phyloP scores from a whole-genome alignment of 2,888 invertebrate species.

The Baccha elongata region DNA sequence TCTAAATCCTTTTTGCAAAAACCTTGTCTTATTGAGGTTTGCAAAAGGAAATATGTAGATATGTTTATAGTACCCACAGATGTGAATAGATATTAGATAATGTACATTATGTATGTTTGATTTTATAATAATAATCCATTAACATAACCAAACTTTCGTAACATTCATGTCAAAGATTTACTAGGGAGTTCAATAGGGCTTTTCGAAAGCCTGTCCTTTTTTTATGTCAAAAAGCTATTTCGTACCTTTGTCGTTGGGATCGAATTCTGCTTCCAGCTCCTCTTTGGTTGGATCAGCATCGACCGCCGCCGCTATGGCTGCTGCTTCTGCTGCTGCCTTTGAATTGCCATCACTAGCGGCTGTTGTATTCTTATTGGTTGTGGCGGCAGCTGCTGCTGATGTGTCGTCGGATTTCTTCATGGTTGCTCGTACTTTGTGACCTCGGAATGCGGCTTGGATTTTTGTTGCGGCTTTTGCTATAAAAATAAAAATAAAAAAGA shows the following conservation, averaged over 20 bases:
- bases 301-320: conserved; percentile 76
- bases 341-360: conserved; percentile 55
- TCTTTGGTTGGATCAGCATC: conserved; percentile 85
- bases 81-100: too few species aligned
- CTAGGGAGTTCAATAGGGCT: neutral
- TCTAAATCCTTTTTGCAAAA: too few species aligned
- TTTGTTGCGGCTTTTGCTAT: conserved; percentile 88
- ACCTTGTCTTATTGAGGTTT: too few species aligned
- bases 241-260: conserved; percentile 90
- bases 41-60: too few species aligned
- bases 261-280: conserved; percentile 90
- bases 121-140: conserved; percentile 30
- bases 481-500: conserved; percentile 69
- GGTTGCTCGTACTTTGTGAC: conserved; percentile 90
- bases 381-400: conserved; percentile 78
- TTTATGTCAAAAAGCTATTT: conserved; percentile 6
- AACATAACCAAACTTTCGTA: conserved; percentile 44
- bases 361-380: conserved; percentile 59
- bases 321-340: conserved; percentile 66
- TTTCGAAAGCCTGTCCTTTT: neutral
- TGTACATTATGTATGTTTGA: conserved; percentile 31
- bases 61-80: too few species aligned
- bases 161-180: conserved; percentile 20
- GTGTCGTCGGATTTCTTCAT: conserved; percentile 86
- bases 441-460: conserved; percentile 94